Base-by-base conservation (phyloP, 1,140 invertebrate genomes). In the Apocrypta bakeri region DNA sequence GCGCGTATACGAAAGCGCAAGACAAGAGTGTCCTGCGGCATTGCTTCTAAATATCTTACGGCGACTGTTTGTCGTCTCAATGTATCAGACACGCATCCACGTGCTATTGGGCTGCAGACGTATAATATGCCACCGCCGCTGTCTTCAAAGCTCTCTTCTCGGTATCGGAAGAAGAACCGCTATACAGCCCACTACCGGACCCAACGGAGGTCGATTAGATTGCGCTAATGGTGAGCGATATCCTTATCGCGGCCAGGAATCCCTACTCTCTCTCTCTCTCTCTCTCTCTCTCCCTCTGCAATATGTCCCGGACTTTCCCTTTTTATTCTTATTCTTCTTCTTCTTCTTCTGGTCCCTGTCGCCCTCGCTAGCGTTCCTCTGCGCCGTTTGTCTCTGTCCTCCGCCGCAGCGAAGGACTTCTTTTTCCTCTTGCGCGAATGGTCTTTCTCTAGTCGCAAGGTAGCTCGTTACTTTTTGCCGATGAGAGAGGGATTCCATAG, bases 171-270 rank as follows among this genome's bases (percentile, higher is more conserved):
- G 29, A 29, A n/a, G n/a, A 66, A 29, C 63, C 76, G 33, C 33
- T 27, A 25, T 21, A 61, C 33, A 77, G 71, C 27, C 25, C 29
- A 40, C 42, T 42, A 56, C 48, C 48, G 48, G 48, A 29, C 42
- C n/a, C 85, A 85, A 83, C 83, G 80, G 83, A 86, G 85, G 66
- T 42, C 86, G 88, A 88, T 89, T 89, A 89, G 88, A 89, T 88
- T 89, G 88, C 86, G 86, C 87, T 89, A 89, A 89, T 89, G 88
- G 88, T 87, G 86, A 88, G 86, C 84, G 86, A 87, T 87, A 88
- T 87, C 88, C 88, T 87, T 85, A 85, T 85, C 87, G 84, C 84
- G 83, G 78, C 68, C 78, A 69, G 78, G 84, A 85, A 85, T 85
- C 84, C 84, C 83, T 83, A 82, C 83, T 78, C 83, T 80, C 84